Percentiles rank a stretch among this genome's conserved stretches.
Conservation (phyloP, 1,140 invertebrate species). For the Cherax destructor region DNA sequence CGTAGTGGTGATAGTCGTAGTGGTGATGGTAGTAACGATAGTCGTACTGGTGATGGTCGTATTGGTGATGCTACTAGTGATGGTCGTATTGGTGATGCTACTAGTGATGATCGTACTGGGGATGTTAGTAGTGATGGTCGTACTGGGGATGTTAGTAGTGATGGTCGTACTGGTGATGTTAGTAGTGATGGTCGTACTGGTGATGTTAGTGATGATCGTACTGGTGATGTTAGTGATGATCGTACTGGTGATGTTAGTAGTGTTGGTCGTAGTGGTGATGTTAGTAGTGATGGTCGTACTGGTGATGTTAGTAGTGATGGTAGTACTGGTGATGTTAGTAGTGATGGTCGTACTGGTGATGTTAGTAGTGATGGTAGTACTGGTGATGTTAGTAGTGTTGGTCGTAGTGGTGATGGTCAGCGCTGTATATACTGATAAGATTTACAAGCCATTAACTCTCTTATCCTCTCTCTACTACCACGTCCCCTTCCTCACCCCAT, state of each 20-base stretch:
- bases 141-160: background rate
- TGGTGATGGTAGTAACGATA: no score
- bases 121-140: background rate
- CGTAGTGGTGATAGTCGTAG: background rate
- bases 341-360: background rate
- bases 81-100: no score
- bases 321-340: background rate
- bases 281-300: background rate
- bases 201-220: no score
- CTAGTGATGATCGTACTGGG: no score
- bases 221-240: background rate
- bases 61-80: no score
- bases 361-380: background rate
- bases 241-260: background rate
- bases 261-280: background rate
- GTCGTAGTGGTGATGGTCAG: background rate
- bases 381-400: background rate
- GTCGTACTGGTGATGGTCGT: no score
- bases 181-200: background rate
- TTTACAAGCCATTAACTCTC: constrained; percentile 60
- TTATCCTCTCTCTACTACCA: background rate
- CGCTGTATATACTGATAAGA: background rate
- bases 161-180: background rate
- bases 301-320: background rate
- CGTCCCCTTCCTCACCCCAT: no score